Evolutionary conservation across 2,797 vertebrate species (phyloP), one percentile per base, ranked within the genome.

Genomic region (Chelonia mydas): DNA sequence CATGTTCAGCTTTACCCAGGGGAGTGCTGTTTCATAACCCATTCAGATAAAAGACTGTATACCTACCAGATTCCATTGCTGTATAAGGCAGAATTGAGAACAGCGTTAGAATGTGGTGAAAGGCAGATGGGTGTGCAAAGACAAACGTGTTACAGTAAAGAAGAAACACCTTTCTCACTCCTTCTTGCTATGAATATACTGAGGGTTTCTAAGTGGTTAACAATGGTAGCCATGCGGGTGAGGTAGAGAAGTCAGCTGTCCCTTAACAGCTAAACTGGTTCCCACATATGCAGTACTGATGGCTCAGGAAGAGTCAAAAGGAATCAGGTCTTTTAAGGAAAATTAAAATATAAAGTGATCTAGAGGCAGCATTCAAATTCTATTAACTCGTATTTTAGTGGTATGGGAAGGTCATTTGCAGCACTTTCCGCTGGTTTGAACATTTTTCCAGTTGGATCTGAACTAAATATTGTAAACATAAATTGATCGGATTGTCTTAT

Each of bases 1-100:
- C 96, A 98, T 47, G 88, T 95, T 96, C 81, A 90, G 72, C 86
- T 90, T 94, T 91, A 94, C 92, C 80, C 65, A 91, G 88, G 83
- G 82, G 83, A 90, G 90, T 90, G 92, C 87, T 94, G 59, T 96
- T 95, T 95, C 94, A 94, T 49, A 96, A 91, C 13, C n/a, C 23
- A 25, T 31, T 89, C 68, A 86, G 61, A 59, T 84, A 33, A 23
- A 81, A 37, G 83, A 11, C 57, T 51, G 11, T 41, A 47, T 13
- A 68, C 12, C 51, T 33, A 68, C 2, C 77, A 27, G 37, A 9
- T 54, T 41, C 25, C 49, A 84, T 77, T 4, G 3, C 61, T 21
- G 25, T 57, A 47, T 11, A 87, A 95, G 68, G 13, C 15, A 23
- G 27, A 47, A 45, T 54, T 83, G 19, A 90, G 86, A 93, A n/a